Evolutionary conservation across 1,140 invertebrate genomes (phyloP), one percentile per base, ranked within the genome.

Genomic region (Cydia amplana): DNA sequence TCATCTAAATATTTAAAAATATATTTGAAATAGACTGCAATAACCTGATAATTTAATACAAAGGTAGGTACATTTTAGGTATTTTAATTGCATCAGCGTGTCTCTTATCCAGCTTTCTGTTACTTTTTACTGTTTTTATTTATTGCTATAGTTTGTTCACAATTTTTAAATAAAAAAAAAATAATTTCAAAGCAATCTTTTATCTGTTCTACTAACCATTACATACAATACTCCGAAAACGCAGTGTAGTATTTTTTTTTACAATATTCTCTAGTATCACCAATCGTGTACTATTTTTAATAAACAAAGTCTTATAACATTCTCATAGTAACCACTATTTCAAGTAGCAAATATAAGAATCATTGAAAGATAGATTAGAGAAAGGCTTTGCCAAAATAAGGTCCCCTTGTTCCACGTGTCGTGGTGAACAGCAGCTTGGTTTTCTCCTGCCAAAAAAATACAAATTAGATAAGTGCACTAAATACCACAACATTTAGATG

Each of bases 341-440:
- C 78, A 86, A 76, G 81, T 85, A 51, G 82, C 79, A 80, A 83
- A 85, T 40, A 83, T 78, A 14, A 89, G 32, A 51, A 90, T 76
- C 43, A 78, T 73, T 70, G 82, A 60, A 20, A 86, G 70, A 28
- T 75, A 79, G 75, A 86, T 43, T 78, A 91, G 77, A 79, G 76
- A 82, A 25, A 88, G 74, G 36, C 80, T 85, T 55, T 85, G 84
- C 87, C 89, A 90, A 74, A 89, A 90, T 5, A 87, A 75, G 28
- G 84, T 82, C 74, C 87, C 87, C 82, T 90, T 93, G 75, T 93
- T 91, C 84, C 90, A 88, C 0, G 88, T 91, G 70, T 91, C 89
- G 73, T 91, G 91, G 65, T 93, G 91, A n/a, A 93, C 91, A 1
- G 91, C 91, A 7, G 91, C 91, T 78, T 93, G 91, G 70, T 93